Conservation (phyloP, 1,140 invertebrate species). For the Drosophila pseudoobscura region DNA sequence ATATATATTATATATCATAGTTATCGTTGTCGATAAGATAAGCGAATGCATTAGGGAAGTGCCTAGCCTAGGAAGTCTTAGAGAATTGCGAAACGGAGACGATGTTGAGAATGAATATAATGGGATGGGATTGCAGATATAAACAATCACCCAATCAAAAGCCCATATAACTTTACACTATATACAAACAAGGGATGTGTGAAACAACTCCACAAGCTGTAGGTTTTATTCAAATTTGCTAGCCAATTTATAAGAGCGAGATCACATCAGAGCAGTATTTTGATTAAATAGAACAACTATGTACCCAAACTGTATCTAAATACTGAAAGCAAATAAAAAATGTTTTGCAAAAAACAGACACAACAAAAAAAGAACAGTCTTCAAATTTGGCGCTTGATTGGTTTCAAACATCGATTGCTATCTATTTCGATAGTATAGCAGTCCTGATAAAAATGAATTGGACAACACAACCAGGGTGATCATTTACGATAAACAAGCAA, state of each 20-base stretch:
- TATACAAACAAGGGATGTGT: slow-evolving; percentile 6
- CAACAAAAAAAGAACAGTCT: slow-evolving; percentile 11
- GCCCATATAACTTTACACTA: neutral
- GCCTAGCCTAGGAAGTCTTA: slow-evolving; percentile 18
- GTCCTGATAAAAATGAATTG: no score
- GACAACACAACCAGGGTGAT: no score
- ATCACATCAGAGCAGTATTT: slow-evolving; percentile 47
- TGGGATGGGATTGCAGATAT: slow-evolving; percentile 2
- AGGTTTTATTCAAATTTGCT: slow-evolving; percentile 28
- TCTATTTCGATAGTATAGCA: slow-evolving; percentile 5
- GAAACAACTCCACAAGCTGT: slow-evolving; percentile 15
- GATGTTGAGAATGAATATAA: no score
- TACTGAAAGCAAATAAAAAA: slow-evolving; percentile 47
- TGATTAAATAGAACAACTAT: slow-evolving; percentile 11
- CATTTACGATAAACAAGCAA: no score
- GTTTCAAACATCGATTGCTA: neutral
- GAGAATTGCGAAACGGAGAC: slow-evolving; percentile 16
- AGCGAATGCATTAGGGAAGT: slow-evolving; percentile 3
- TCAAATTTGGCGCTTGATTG: slow-evolving; percentile 12
- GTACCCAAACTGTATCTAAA: slow-evolving; percentile 44
- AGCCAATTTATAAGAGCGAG: slow-evolving; percentile 33
- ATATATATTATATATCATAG: slow-evolving; percentile 15
- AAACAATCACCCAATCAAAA: slow-evolving; percentile 34
- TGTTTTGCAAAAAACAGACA: slow-evolving; percentile 18
- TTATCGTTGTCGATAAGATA: slow-evolving; percentile 18